phyloP scores from a whole-genome alignment of 2,888 invertebrate species.

The Ligdia adustata region DNA sequence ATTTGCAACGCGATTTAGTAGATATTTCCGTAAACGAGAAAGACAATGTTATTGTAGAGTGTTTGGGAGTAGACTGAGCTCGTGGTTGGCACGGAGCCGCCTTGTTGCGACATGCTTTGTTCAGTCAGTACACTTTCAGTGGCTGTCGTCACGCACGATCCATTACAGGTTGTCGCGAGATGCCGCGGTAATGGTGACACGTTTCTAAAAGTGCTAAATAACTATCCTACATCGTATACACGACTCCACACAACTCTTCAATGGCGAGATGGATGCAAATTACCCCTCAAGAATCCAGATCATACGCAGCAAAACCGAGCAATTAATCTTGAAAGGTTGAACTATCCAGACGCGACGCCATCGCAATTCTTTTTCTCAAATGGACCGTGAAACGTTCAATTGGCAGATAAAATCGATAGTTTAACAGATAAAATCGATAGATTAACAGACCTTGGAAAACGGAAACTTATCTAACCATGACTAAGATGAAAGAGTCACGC shows the following conservation, averaged over 20 bases:
- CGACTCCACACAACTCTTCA: too few species aligned
- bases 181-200: slow-evolving; percentile 35
- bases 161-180: slow-evolving; percentile 42
- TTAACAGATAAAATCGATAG: too few species aligned
- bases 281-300: too few species aligned
- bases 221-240: not conserved
- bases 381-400: too few species aligned
- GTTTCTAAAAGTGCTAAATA: slow-evolving; percentile 18
- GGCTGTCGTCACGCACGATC: slow-evolving; percentile 54
- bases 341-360: too few species aligned
- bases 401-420: too few species aligned
- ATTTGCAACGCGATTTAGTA: slow-evolving; percentile 35
- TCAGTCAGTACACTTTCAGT: slow-evolving; percentile 61
- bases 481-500: not conserved
- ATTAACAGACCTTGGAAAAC: too few species aligned
- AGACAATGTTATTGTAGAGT: slow-evolving; percentile 65
- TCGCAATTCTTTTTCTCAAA: too few species aligned
- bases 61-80: slow-evolving; percentile 65
- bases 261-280: too few species aligned
- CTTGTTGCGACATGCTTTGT: slow-evolving; percentile 60
- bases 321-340: too few species aligned
- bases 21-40: slow-evolving; percentile 31
- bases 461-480: not conserved
- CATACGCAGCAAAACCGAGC: too few species aligned
- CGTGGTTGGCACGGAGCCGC: slow-evolving; percentile 61